These are phyloP conservation scores for Phaonia tiefii DNA, from an alignment of 2,888 invertebrate species.

Conservation along the genomic window DNA sequence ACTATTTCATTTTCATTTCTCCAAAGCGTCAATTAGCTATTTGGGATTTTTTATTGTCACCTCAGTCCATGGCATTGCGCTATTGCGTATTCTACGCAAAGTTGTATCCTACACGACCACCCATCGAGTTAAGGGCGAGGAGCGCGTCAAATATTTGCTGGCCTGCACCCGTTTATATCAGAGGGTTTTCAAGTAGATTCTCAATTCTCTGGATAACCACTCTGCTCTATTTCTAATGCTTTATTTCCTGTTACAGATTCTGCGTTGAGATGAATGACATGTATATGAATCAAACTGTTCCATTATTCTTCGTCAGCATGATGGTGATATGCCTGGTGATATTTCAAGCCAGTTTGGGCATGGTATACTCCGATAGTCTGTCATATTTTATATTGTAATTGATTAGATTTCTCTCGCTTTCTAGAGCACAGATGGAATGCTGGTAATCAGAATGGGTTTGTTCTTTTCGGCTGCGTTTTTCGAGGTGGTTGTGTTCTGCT, in stretches of 20 bases:
- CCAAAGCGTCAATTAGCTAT: conserved; percentile 53
- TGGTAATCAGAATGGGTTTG: conserved; percentile 58
- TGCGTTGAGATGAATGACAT: conserved; percentile 52
- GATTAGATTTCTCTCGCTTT: not conserved
- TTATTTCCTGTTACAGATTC: conserved; percentile 47
- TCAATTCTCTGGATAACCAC: conserved; percentile 5
- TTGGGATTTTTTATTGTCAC: conserved; percentile 53
- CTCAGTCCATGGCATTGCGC: conserved; percentile 53
- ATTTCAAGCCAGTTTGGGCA: conserved; percentile 71
- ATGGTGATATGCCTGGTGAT: conserved; percentile 74
- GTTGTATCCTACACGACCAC: conserved; percentile 52
- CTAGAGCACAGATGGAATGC: conserved; percentile 46
- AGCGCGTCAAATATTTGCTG: conserved; percentile 53
- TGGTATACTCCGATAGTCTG: no score
- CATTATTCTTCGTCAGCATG: conserved; percentile 71
- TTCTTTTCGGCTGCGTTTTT: conserved; percentile 65
- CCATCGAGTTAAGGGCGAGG: conserved; percentile 26
- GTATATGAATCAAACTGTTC: conserved; percentile 68
- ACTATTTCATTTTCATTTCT: conserved; percentile 48
- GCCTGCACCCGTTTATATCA: conserved; percentile 58
- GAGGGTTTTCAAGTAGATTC: conserved; percentile 48
- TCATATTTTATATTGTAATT: conserved; percentile 18
- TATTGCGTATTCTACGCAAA: conserved; percentile 52
- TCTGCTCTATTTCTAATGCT: not conserved
- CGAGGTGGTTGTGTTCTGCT: conserved; percentile 67